phyloP scores from a whole-genome alignment of 35 echinoderm and acorn worm species.

The Antedon bifida region DNA sequence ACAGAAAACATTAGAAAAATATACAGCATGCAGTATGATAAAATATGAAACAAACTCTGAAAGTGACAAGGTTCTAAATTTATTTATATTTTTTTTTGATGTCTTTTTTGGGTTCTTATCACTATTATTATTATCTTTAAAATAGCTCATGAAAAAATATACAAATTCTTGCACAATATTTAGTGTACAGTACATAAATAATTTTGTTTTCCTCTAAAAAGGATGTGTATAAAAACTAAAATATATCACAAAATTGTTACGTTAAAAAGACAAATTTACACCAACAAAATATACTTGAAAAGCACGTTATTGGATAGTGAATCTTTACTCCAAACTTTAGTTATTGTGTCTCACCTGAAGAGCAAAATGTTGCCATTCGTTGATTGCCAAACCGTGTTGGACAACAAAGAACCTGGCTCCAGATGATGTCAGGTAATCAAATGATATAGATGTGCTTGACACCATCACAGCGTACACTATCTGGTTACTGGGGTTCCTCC shows the following conservation, averaged over 20 bases:
- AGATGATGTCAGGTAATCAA: constrained; percentile 68
- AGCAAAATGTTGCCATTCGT: constrained; percentile 65
- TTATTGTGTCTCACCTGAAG: constrained; percentile 34
- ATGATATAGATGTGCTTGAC: constrained; percentile 35
- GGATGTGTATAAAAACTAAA: too few relatives aligned
- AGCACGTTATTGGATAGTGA: too few relatives aligned
- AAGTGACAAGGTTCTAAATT: too few relatives aligned
- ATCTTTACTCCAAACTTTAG: too few relatives aligned
- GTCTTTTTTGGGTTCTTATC: too few relatives aligned
- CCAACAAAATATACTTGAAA: background rate
- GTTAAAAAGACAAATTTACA: background rate
- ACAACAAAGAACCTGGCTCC: constrained; percentile 26
- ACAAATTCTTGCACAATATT: too few relatives aligned
- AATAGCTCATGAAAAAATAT: too few relatives aligned
- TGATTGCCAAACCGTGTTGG: constrained; percentile 33
- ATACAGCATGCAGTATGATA: background rate
- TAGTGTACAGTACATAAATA: too few relatives aligned
- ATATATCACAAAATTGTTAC: background rate
- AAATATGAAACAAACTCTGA: background rate
- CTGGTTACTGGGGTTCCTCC: constrained; percentile 14
- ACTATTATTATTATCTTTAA: too few relatives aligned
- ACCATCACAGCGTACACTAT: constrained; percentile 65
- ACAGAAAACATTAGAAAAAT: background rate
- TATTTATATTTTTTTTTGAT: too few relatives aligned
- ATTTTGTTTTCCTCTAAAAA: too few relatives aligned